phyloP scores from a whole-genome alignment of 2,888 invertebrate genomes.

The Phanerotoma sp. region DNA sequence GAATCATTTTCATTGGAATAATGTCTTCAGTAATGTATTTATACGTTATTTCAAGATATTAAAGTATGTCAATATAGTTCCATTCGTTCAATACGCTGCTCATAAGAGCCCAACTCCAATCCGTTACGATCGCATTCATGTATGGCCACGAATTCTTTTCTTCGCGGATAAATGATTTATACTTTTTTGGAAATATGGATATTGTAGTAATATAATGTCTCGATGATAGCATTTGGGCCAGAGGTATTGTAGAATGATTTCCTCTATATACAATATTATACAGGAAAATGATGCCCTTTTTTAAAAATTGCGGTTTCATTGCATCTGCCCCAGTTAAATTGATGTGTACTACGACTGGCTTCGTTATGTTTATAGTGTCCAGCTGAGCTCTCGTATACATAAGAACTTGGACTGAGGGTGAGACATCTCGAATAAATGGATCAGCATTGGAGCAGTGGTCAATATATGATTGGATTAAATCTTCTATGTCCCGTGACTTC shows the following conservation, averaged over 20 bases:
- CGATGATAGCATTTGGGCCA: not conserved
- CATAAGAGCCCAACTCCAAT: conserved; percentile 11
- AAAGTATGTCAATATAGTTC: not conserved
- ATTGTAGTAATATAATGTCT: not conserved
- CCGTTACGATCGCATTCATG: not conserved
- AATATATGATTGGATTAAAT: no score
- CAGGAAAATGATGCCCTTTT: no score
- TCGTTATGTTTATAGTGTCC: no score
- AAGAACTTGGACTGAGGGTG: no score
- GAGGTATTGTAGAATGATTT: not conserved
- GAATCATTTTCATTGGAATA: not conserved
- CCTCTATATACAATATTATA: no score
- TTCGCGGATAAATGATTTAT: not conserved
- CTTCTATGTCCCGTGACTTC: no score
- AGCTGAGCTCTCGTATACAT: no score
- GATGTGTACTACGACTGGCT: no score
- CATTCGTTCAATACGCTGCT: conserved; percentile 1
- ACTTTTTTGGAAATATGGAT: not conserved
- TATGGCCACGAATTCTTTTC: not conserved
- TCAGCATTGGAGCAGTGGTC: no score
- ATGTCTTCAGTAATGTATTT: not conserved
- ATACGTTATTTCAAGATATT: not conserved
- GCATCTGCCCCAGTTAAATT: no score
- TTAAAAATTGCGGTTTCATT: no score
- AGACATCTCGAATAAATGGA: no score